Evolutionary conservation across 2,113 vertebrate genomes (phyloP), one percentile per base, ranked within the genome.

Genomic region (Colaptes auratus): DNA sequence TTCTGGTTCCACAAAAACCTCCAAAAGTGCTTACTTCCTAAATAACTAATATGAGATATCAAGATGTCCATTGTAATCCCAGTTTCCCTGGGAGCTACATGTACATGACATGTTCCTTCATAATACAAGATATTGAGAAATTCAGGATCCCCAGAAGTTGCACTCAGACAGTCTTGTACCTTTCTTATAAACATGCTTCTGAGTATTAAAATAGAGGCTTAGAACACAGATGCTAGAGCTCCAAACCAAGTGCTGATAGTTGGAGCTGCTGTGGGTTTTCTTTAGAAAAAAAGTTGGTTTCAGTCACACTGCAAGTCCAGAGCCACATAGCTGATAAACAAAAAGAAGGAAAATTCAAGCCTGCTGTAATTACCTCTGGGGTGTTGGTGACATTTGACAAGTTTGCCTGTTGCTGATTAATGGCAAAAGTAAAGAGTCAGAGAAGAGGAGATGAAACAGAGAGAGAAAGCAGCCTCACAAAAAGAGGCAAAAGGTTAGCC

Each of bases 401-500:
- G 53, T 65, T 89, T 94, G 56, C 71, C 33, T 92, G 0, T 80
- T 92, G 77, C 48, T 92, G 82, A 73, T 84, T 72, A 88, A 91
- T 79, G 59, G 30, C 65, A 92, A 93, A 93, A 63, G 46, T 81
- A 80, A 86, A 74, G 77, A 89, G 65, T 64, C 0, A 0, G 36
- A 89, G 78, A 77, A 81, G 53, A 72, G 61, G 67, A 95, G 73
- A 27, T 66, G 70, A 76, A 92, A 93, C 27, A 17, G 56, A 42
- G 50, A n/a, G 42, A 72, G 53, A 83, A 84, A 82, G 53, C 42
- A 15, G 25, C 36, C 35, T 91, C 53, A 42, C 60, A 52, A 73
- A 78, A 86, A 61, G 46, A 92, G 80, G 36, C 73, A 82, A 90
- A 88, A 92, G 71, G 74, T 95, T 91, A 82, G 24, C 30, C 21